These are phyloP conservation scores for Eurystomus gularis DNA, from an alignment of 2,113 vertebrate genomes.

Conservation along the genomic window DNA sequence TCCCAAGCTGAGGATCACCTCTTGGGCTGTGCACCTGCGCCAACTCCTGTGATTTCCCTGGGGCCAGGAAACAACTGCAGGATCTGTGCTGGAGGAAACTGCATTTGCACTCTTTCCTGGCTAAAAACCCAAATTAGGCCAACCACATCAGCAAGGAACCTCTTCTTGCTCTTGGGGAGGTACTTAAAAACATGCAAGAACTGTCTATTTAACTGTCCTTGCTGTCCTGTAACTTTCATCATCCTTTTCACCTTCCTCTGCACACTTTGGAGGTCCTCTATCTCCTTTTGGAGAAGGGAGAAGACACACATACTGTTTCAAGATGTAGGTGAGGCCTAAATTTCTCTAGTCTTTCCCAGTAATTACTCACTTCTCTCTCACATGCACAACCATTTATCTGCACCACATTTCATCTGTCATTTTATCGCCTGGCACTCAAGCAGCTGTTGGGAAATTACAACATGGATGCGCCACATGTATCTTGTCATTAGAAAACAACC, in stretches of 20 bases:
- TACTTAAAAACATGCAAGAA: not conserved
- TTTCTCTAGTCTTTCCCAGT: not conserved
- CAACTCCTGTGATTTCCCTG: not conserved
- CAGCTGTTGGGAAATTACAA: conserved; percentile 33
- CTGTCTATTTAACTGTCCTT: not conserved
- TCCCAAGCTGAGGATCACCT: not conserved
- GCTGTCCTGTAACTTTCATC: not conserved
- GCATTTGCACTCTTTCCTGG: not conserved
- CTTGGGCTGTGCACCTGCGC: accelerated
- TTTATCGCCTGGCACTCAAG: conserved; percentile 31
- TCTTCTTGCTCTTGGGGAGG: not conserved
- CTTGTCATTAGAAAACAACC: conserved; percentile 1
- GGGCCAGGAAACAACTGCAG: not conserved
- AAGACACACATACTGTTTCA: not conserved
- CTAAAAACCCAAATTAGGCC: not conserved
- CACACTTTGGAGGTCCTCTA: not conserved
- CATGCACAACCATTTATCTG: not conserved
- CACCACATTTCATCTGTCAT: not conserved
- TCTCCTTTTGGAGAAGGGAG: not conserved
- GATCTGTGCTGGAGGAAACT: not conserved
- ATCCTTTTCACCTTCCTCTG: not conserved
- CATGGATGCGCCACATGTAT: not conserved
- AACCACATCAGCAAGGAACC: not conserved
- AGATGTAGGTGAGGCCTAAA: conserved; percentile 3
- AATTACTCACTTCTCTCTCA: not conserved